Evolutionary conservation across 1,140 invertebrate species (phyloP).

Genomic region (Habropoda laboriosa): DNA sequence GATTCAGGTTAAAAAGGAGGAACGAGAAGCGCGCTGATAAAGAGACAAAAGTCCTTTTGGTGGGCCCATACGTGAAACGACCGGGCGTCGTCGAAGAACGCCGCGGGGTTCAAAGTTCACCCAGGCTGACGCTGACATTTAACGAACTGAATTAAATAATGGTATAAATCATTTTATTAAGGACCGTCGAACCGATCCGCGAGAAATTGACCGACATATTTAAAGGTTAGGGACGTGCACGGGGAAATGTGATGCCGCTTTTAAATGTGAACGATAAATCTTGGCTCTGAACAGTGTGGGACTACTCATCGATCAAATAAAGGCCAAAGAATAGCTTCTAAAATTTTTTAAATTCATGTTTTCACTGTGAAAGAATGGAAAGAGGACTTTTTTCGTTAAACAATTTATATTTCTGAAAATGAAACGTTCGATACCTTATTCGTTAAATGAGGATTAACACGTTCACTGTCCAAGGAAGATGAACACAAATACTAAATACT

Average conservation of each 20-base stretch:
- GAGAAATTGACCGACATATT: constrained; percentile 38
- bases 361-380: too few species aligned
- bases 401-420: too few species aligned
- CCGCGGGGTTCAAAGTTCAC: constrained; percentile 27
- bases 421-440: too few species aligned
- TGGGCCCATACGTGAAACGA: constrained; percentile 24
- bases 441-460: too few species aligned
- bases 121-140: constrained; percentile 20
- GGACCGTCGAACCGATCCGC: constrained; percentile 7
- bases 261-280: too few species aligned
- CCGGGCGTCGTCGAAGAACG: not conserved
- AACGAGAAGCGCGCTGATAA: not conserved
- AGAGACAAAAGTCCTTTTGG: not conserved
- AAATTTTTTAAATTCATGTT: too few species aligned
- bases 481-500: too few species aligned
- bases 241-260: not conserved
- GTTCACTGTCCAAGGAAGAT: too few species aligned
- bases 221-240: constrained; percentile 16
- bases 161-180: constrained; percentile 57
- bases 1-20: not conserved
- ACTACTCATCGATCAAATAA: too few species aligned
- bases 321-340: too few species aligned
- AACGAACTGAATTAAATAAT: constrained; percentile 54
- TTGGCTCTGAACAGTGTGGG: too few species aligned
- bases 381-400: too few species aligned